Evolutionary conservation across 2,888 invertebrate species (phyloP).

Genomic region (Psylliodes chrysocephalus): DNA sequence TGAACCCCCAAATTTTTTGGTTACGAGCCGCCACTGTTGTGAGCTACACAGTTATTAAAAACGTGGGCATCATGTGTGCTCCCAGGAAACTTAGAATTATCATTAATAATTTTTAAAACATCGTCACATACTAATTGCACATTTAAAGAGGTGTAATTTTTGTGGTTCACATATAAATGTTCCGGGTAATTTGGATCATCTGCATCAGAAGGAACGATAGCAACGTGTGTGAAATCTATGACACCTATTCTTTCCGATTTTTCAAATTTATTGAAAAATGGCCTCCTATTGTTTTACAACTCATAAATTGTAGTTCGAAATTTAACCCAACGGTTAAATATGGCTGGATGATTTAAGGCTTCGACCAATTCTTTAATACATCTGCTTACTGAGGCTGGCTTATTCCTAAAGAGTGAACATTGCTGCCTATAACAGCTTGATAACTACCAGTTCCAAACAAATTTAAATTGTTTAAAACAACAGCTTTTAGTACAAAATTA

Average conservation of each 20-base stretch:
- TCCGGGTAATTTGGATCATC: constrained; percentile 1
- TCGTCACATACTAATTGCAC: constrained; percentile 6
- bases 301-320: not conserved
- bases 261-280: constrained; percentile 1
- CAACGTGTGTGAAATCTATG: constrained; percentile 3
- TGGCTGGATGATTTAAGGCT: no score
- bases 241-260: not conserved
- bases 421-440: no score
- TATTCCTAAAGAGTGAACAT: not conserved
- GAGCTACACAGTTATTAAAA: constrained; percentile 1
- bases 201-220: not conserved
- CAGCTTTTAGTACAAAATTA: no score
- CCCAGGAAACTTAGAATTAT: constrained; percentile 5
- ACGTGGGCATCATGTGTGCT: constrained; percentile 1
- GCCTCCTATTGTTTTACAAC: not conserved
- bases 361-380: no score
- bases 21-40: no score
- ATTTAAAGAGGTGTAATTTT: not conserved
- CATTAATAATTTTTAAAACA: not conserved
- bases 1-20: no score
- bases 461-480: not conserved
- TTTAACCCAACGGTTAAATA: no score
- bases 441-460: not conserved
- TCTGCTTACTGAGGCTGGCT: no score
- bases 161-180: not conserved